These are phyloP conservation scores for Euthynnus affinis DNA, from an alignment of 2,797 vertebrate genomes.

Conservation along the genomic window DNA sequence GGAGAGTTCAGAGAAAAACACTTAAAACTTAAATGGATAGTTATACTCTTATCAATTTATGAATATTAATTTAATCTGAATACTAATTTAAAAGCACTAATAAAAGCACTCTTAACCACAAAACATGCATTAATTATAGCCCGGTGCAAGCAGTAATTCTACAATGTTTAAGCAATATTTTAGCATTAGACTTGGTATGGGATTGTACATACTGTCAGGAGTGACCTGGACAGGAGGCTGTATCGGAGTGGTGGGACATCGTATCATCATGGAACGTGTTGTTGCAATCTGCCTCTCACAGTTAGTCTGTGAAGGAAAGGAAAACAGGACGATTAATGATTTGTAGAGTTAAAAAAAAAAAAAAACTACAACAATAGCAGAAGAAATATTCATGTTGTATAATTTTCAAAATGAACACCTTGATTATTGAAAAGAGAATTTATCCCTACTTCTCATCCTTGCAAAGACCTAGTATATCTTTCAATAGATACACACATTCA, in stretches of 20 bases:
- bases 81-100: too few relatives aligned
- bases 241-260: constrained; percentile 13
- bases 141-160: neutral
- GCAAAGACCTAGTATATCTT: neutral
- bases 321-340: neutral
- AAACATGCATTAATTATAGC: neutral
- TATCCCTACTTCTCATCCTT: neutral
- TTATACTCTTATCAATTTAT: neutral
- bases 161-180: neutral
- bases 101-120: too few relatives aligned
- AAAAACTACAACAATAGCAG: constrained; percentile 32
- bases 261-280: neutral
- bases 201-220: constrained; percentile 64
- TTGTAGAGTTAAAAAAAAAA: neutral
- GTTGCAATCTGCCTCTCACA: constrained; percentile 50
- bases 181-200: neutral
- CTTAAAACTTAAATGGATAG: neutral
- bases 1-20: constrained; percentile 18
- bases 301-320: constrained; percentile 34
- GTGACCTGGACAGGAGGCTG: neutral
- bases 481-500: too few relatives aligned
- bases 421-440: neutral
- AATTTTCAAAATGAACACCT: neutral
- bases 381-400: constrained; percentile 20
- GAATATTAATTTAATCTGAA: too few relatives aligned